A percentile compares a stretch with the other conserved stretches of the same genome.
Evolutionary conservation across 1,140 invertebrate genomes (phyloP).

Genomic region (Ceratoteleas bidentatus): DNA sequence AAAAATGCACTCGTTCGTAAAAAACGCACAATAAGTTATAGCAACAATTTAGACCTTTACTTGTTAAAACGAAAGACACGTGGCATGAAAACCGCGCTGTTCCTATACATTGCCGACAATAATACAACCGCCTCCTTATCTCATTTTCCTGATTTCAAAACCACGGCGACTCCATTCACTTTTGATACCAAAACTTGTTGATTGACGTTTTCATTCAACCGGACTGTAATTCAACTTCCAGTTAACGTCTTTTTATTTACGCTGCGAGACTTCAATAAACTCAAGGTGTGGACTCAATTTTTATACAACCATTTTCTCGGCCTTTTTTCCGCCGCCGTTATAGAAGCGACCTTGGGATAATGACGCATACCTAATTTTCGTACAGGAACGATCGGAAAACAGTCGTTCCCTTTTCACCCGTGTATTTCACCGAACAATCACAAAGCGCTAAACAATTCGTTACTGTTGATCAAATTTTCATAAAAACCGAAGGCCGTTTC

Average conservation of each 20-base stretch:
- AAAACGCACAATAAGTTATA: too few relatives aligned
- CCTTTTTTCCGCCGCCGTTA: not conserved
- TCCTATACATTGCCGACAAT: too few relatives aligned
- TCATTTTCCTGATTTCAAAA: not conserved
- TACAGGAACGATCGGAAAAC: not conserved
- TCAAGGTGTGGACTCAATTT: conserved; percentile 7
- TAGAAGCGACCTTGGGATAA: conserved; percentile 27
- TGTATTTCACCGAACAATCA: conserved; percentile 15
- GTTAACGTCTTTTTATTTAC: conserved; percentile 26
- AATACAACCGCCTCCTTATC: not conserved
- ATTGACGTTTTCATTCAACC: conserved; percentile 26
- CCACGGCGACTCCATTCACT: conserved; percentile 7
- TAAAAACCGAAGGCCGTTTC: conserved; percentile 22
- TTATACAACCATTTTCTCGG: conserved; percentile 7
- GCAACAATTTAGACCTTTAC: too few relatives aligned
- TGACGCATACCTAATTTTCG: conserved; percentile 9
- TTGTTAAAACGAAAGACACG: too few relatives aligned
- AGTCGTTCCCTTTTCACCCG: conserved; percentile 12
- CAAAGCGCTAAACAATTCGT: conserved; percentile 15
- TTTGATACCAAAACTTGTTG: conserved; percentile 25
- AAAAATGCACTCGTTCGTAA: too few relatives aligned
- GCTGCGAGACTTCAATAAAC: conserved; percentile 10
- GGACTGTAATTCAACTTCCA: conserved; percentile 14
- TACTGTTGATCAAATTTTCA: conserved; percentile 24
- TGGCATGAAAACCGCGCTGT: too few relatives aligned